These are phyloP conservation scores for Lepidurus apus DNA, from an alignment of 1,140 invertebrate species.

Conservation along the genomic window DNA sequence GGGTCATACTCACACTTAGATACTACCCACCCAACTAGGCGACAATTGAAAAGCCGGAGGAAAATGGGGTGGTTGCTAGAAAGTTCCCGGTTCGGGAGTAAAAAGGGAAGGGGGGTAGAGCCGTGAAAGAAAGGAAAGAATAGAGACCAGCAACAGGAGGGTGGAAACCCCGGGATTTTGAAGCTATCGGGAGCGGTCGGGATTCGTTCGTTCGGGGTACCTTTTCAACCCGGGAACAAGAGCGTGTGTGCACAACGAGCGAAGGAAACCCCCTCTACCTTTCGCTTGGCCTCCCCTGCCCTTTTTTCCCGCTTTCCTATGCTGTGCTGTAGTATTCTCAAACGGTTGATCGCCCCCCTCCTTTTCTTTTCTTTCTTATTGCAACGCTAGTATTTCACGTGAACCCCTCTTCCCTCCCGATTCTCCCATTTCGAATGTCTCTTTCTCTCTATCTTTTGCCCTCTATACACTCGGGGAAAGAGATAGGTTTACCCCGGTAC, in stretches of 20 bases:
- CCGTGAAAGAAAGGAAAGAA: not conserved
- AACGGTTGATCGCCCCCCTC: constrained; percentile 8
- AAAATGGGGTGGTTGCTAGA: no score
- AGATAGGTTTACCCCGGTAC: not conserved
- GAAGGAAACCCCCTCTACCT: not conserved
- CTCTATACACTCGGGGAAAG: not conserved
- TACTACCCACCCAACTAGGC: not conserved
- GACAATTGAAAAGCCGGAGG: not conserved
- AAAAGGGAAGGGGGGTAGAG: not conserved
- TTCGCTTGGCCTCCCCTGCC: not conserved
- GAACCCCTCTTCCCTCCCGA: not conserved
- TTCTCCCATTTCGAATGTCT: not conserved
- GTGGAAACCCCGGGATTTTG: not conserved
- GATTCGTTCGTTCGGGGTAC: constrained; percentile 8
- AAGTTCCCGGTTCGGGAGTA: no score
- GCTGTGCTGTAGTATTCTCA: not conserved
- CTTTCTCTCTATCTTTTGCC: not conserved
- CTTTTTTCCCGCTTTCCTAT: not conserved
- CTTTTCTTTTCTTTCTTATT: constrained; percentile 11
- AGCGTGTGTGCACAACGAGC: not conserved
- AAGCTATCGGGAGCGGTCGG: constrained; percentile 2
- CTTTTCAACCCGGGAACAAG: not conserved
- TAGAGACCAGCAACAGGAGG: not conserved
- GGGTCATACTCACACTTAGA: not conserved
- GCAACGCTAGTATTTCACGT: not conserved